Evolutionary conservation across 2,113 vertebrate species (phyloP).

Genomic region (Pangasianodon hypophthalmus): DNA sequence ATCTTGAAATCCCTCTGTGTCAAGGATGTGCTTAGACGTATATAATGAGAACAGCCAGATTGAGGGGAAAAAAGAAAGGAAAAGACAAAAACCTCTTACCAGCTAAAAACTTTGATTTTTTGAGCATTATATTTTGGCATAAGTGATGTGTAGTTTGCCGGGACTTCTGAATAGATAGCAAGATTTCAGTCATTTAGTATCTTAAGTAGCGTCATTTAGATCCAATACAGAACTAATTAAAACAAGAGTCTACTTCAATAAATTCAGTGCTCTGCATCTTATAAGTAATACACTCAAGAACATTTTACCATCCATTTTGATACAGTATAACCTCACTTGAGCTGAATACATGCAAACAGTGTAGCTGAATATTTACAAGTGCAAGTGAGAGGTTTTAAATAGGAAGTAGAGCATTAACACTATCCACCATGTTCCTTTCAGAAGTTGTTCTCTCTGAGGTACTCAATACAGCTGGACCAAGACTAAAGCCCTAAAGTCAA

Average conservation of each 20-base stretch:
- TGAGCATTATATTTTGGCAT: neutral
- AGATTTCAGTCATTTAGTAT: neutral
- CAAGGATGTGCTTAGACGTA: slow-evolving; percentile 42
- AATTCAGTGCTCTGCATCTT: neutral
- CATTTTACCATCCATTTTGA: neutral
- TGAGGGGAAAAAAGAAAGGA: neutral
- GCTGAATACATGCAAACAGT: neutral
- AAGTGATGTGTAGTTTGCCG: neutral
- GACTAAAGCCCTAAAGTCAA: neutral
- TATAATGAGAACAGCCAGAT: slow-evolving; percentile 37
- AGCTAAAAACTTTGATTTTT: neutral
- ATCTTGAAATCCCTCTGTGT: slow-evolving; percentile 58
- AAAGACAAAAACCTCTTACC: neutral
- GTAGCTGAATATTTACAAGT: neutral
- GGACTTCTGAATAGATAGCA: neutral
- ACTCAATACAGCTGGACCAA: neutral
- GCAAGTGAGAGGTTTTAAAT: neutral
- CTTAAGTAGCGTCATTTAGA: too few species aligned
- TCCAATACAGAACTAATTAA: neutral
- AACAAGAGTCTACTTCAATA: neutral
- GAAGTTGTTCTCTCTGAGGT: neutral
- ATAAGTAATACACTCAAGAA: neutral
- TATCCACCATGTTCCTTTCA: neutral
- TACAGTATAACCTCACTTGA: neutral
- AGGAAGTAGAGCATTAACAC: neutral